These are phyloP conservation scores for Falco peregrinus DNA, from an alignment of 2,797 vertebrate genomes.

Conservation along the genomic window DNA sequence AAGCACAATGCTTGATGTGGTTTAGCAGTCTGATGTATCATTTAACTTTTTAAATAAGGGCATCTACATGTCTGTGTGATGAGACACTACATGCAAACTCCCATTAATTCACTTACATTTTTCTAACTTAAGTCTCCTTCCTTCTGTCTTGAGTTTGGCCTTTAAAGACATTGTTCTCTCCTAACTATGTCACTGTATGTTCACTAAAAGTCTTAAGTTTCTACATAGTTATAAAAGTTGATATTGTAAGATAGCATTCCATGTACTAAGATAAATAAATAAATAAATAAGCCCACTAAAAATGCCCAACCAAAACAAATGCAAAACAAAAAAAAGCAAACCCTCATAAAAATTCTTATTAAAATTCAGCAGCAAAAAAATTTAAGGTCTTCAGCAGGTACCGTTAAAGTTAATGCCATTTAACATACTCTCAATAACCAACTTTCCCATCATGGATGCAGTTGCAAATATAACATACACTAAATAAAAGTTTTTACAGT, in stretches of 20 bases:
- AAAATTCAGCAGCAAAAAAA: neutral
- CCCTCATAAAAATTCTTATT: neutral
- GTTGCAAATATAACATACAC: neutral
- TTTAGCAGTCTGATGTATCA: neutral
- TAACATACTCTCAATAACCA: neutral
- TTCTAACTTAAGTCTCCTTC: neutral
- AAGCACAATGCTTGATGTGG: rapidly evolving
- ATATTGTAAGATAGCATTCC: neutral
- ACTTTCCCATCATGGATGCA: neutral
- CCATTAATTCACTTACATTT: neutral
- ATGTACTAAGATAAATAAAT: neutral
- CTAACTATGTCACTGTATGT: neutral
- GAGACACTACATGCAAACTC: neutral
- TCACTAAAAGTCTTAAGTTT: neutral
- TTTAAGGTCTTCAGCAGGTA: neutral
- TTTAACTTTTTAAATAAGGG: neutral
- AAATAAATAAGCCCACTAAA: too few species aligned
- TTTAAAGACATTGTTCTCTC: neutral
- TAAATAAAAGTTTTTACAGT: neutral
- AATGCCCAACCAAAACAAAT: too few species aligned
- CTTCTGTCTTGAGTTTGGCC: neutral
- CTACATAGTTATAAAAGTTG: neutral
- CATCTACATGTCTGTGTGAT: neutral
- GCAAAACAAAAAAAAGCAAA: rapidly evolving
- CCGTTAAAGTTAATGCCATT: neutral